A percentile compares a stretch with the other conserved stretches of the same genome.
Evolutionary conservation across 2,888 invertebrate species (phyloP).

Genomic region (Coleophora deauratella): DNA sequence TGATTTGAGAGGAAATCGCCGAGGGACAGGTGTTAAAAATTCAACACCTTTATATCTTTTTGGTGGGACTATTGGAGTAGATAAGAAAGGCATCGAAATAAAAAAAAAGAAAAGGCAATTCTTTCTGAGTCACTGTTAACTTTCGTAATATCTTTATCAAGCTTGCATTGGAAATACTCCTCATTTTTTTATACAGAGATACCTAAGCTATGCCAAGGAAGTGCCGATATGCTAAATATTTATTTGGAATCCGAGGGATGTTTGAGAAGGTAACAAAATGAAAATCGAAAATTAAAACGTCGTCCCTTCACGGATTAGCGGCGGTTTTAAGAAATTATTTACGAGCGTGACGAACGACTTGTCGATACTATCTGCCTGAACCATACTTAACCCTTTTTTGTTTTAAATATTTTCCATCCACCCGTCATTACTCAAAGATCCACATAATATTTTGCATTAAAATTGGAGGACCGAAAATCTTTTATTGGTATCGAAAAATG

Average conservation of each 20-base stretch:
- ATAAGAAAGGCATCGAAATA: conserved; percentile 64
- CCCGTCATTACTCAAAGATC: conserved; percentile 66
- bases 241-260: conserved; percentile 47
- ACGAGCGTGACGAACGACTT: conserved; percentile 70
- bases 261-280: conserved; percentile 47
- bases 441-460: conserved; percentile 63
- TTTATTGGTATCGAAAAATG: conserved; percentile 65
- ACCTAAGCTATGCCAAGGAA: conserved; percentile 43
- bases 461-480: conserved; percentile 48
- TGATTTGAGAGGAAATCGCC: conserved; percentile 67
- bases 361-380: conserved; percentile 67
- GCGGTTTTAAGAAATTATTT: conserved; percentile 71
- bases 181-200: conserved; percentile 29
- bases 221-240: conserved; percentile 47
- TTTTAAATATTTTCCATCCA: conserved; percentile 57
- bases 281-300: conserved; percentile 68
- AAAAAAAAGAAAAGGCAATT: conserved; percentile 50
- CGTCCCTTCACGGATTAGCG: conserved; percentile 62
- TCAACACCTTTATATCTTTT: conserved; percentile 64
- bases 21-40: conserved; percentile 72
- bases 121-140: conserved; percentile 52
- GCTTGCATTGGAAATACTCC: conserved; percentile 44
- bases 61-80: conserved; percentile 44
- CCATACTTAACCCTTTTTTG: conserved; percentile 69
- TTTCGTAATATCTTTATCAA: conserved; percentile 38